These are phyloP conservation scores for Gymnocheta viridis DNA, from an alignment of 2,888 invertebrate species.

Conservation along the genomic window DNA sequence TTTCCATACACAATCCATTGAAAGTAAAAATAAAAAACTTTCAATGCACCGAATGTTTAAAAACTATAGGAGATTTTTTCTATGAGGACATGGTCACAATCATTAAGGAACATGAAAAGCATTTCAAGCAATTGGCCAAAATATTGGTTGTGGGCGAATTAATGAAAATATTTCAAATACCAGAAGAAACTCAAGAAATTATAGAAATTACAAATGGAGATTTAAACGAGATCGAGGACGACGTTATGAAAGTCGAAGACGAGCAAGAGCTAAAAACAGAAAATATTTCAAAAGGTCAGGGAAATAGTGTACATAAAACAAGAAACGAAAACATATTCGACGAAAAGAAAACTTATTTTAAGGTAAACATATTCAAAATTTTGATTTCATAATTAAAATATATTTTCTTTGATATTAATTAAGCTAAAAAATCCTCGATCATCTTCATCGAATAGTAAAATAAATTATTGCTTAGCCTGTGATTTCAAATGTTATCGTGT, in stretches of 20 bases:
- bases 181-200: conserved; percentile 66
- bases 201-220: conserved; percentile 50
- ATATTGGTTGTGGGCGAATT: conserved; percentile 78
- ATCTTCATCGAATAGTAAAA: conserved; percentile 77
- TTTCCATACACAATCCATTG: conserved; percentile 81
- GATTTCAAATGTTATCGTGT: conserved; percentile 82
- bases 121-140: conserved; percentile 79
- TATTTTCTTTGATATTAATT: conserved; percentile 2
- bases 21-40: conserved; percentile 79
- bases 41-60: conserved; percentile 77
- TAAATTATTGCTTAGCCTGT: conserved; percentile 81
- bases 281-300: background rate
- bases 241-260: conserved; percentile 21
- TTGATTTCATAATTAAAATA: background rate
- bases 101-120: conserved; percentile 78
- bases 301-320: background rate
- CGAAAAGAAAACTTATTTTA: conserved; percentile 79
- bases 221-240: conserved; percentile 17
- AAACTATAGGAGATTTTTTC: conserved; percentile 80
- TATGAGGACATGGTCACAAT: conserved; percentile 79
- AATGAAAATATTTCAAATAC: conserved; percentile 76
- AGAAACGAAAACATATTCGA: conserved; percentile 75
- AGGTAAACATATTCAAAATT: conserved; percentile 71
- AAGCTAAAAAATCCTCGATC: conserved; percentile 77
- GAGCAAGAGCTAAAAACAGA: background rate